Evolutionary conservation across 2,797 vertebrate species (phyloP).

Genomic region (Carduelis carduelis): DNA sequence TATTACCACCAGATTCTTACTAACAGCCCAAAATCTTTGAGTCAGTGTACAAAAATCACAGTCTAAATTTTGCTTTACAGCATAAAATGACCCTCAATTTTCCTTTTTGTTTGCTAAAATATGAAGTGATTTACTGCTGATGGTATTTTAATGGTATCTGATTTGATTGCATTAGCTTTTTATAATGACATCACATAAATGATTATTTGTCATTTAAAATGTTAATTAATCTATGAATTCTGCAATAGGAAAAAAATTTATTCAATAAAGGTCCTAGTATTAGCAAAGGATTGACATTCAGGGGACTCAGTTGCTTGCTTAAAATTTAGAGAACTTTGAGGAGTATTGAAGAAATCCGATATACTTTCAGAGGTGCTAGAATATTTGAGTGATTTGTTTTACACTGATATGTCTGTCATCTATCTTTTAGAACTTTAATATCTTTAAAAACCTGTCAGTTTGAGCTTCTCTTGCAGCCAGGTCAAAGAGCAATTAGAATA

Average conservation of each 20-base stretch:
- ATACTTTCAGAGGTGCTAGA: neutral
- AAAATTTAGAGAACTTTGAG: neutral
- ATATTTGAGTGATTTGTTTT: neutral
- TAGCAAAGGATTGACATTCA: neutral
- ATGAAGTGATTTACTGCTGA: neutral
- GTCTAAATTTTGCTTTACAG: neutral
- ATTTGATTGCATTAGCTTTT: neutral
- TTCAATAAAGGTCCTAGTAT: neutral
- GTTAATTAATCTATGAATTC: neutral
- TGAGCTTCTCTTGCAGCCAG: neutral
- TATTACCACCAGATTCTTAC: neutral
- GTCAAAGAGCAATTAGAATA: neutral
- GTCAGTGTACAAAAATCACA: neutral
- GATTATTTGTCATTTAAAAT: neutral
- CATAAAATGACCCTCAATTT: neutral
- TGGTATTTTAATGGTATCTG: neutral
- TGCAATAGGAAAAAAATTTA: neutral
- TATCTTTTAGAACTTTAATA: neutral
- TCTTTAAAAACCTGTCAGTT: neutral
- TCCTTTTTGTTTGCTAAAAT: neutral
- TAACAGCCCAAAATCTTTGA: neutral
- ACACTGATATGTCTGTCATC: neutral
- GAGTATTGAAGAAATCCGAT: neutral
- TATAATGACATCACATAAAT: neutral
- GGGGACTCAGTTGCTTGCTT: neutral